Evolutionary conservation across 2,797 vertebrate genomes (phyloP), one percentile per base, ranked within the genome.

Genomic region (Danionella dracula): DNA sequence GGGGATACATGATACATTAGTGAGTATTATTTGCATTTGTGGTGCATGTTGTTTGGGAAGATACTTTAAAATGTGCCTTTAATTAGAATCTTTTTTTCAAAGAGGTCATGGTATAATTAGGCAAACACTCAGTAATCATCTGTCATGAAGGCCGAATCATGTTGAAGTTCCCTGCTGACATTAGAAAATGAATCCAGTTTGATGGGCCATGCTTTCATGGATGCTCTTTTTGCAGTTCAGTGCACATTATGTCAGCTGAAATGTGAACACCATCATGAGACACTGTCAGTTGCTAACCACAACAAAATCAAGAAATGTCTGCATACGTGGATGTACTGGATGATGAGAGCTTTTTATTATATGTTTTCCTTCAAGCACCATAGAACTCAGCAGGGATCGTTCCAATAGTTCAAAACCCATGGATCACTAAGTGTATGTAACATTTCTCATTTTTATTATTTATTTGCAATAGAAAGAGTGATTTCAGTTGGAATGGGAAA

Each of bases 171-270:
- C 15, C 40, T 32, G 21, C 44, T 75, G 50, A 66, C 23, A 17
- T 63, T 19, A 68, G 35, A 40, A 41, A 51, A 61, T 12, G 19
- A 13, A 38, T 51, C n/a, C 49, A 23, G 32, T 37, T 72, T 59
- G 37, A 61, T 59, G 55, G 41, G 9, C n/a, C 17, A 17, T 21
- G 31, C 21, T 65, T 65, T 65, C 11, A 16, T 29, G 29, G 58
- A 55, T 34, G 21, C 4, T 66, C 38, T 40, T 68, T 72, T 69
- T 69, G 37, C 56, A 56, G 20, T 55, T 66, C 41, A 29, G 13
- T 48, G 32, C 51, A 66, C 51, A 29, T 20, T 29, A n/a, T n/a
- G n/a, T n/a, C n/a, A n/a, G n/a, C n/a, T 45, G 31, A 55, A 20
- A 56, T 29, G 49, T 37, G 4, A 19, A n/a, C n/a, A 64, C 45